phyloP scores from a whole-genome alignment of 2,113 vertebrate genomes.

The Leptobrachium leishanense region DNA sequence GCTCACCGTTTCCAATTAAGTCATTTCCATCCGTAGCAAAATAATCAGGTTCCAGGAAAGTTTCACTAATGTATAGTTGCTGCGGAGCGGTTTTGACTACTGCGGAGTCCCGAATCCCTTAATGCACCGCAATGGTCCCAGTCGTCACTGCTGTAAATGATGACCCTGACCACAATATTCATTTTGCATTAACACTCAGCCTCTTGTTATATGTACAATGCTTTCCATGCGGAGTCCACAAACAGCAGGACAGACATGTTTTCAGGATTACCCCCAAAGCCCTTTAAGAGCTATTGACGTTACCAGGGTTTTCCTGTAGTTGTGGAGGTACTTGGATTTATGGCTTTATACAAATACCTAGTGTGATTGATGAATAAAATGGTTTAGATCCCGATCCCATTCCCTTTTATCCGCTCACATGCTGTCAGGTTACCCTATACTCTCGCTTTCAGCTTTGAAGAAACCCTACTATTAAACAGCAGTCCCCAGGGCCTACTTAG shows the following conservation, averaged over 20 bases:
- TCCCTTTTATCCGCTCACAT: constrained; percentile 14
- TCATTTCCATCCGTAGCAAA: neutral
- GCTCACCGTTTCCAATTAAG: neutral
- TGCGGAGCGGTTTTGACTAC: neutral
- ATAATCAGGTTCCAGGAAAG: neutral
- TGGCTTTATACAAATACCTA: neutral
- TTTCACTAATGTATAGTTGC: neutral
- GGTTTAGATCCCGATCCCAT: neutral
- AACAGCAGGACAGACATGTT: neutral
- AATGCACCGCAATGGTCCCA: neutral
- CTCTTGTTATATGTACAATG: neutral
- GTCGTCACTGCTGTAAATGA: neutral
- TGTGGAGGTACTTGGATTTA: no score
- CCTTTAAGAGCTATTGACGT: neutral
- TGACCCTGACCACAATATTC: neutral
- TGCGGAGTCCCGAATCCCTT: neutral
- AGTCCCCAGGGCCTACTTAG: neutral
- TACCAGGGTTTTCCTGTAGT: no score
- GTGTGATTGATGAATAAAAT: neutral
- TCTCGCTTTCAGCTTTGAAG: neutral
- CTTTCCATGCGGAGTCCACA: neutral
- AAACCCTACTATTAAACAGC: neutral
- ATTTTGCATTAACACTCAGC: neutral
- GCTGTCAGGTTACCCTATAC: neutral
- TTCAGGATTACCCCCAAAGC: neutral